Conservation (phyloP, 2,888 invertebrate genomes). For the Nemotelus nigrinus region DNA sequence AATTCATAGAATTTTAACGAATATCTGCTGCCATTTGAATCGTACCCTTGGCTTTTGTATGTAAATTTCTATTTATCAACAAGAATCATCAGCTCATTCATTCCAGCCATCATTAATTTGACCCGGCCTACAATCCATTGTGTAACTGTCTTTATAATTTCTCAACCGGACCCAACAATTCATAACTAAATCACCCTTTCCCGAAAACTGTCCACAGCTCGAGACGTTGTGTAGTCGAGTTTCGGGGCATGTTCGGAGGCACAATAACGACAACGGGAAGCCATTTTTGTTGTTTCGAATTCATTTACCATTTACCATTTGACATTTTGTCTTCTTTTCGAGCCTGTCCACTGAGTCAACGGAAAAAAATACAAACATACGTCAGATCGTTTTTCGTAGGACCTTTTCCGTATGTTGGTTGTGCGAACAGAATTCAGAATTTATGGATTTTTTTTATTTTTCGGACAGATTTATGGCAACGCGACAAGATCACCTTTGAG, state of each 20-base stretch:
- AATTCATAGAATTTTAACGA: too few relatives aligned
- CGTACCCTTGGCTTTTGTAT: slow-evolving; percentile 17
- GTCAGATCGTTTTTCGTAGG: slow-evolving; percentile 33
- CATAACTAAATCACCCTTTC: slow-evolving; percentile 32
- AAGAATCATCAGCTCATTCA: slow-evolving; percentile 22
- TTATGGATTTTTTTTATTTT: slow-evolving; percentile 32
- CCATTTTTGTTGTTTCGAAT: slow-evolving; percentile 26
- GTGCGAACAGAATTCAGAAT: slow-evolving; percentile 38
- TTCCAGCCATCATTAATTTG: slow-evolving; percentile 37
- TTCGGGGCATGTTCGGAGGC: background rate
- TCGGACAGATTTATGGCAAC: slow-evolving; percentile 49
- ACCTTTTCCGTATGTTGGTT: slow-evolving; percentile 22
- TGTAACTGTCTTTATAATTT: slow-evolving; percentile 38
- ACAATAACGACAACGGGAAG: slow-evolving; percentile 1
- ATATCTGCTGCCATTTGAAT: background rate
- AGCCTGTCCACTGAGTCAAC: background rate
- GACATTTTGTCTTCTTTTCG: slow-evolving; percentile 27
- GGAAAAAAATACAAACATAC: slow-evolving; percentile 6
- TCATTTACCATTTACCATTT: background rate
- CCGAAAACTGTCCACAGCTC: background rate
- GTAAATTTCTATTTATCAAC: slow-evolving; percentile 29
- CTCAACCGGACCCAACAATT: slow-evolving; percentile 27
- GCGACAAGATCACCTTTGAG: slow-evolving; percentile 47
- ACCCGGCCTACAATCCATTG: slow-evolving; percentile 27
- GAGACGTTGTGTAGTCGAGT: background rate